Evolutionary conservation across 1,140 invertebrate genomes (phyloP), one percentile per base, ranked within the genome.

Genomic region (Lycorma delicatula): DNA sequence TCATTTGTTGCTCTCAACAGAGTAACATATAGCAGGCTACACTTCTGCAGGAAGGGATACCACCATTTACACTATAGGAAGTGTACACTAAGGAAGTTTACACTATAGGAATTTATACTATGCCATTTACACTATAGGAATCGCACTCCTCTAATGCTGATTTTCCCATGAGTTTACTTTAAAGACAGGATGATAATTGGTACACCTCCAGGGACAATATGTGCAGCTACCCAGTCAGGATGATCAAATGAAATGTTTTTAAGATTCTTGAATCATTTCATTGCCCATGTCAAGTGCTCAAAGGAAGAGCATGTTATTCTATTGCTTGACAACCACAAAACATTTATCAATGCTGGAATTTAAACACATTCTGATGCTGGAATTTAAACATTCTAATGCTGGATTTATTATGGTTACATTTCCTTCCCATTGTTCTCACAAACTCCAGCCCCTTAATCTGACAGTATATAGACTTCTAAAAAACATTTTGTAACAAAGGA

Each of bases 241-340:
- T 58, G 49, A 49, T 58, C 55, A 13, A 58, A 52, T 47, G 60
- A 53, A 6, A 3, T 58, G 2, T 61, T 48, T 52, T 20, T 53
- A n/a, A 44, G 44, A n/a, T n/a, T 38, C 28, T 11, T 59, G 31
- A 29, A 54, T 25, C 55, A 36, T 38, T 56, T 60, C 41, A 38
- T 56, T 16, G 2, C 2, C 13, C 31, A 34, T 9, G n/a, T n/a
- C n/a, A 34, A 34, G n/a, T n/a, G 9, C 31, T n/a, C n/a, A n/a
- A n/a, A n/a, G n/a, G n/a, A n/a, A n/a, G n/a, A n/a, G n/a, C n/a
- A n/a, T n/a, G n/a, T n/a, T n/a, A n/a, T n/a, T n/a, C n/a, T n/a
- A n/a, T n/a, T n/a, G n/a, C n/a, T n/a, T 9, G 31, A 9, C n/a
- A 9, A 34, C n/a, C 31, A 34, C n/a, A 34, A 34, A 34, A 9